Evolutionary conservation across 2,888 invertebrate genomes (phyloP), one percentile per base, ranked within the genome.

Genomic region (Drosophila silvestris): DNA sequence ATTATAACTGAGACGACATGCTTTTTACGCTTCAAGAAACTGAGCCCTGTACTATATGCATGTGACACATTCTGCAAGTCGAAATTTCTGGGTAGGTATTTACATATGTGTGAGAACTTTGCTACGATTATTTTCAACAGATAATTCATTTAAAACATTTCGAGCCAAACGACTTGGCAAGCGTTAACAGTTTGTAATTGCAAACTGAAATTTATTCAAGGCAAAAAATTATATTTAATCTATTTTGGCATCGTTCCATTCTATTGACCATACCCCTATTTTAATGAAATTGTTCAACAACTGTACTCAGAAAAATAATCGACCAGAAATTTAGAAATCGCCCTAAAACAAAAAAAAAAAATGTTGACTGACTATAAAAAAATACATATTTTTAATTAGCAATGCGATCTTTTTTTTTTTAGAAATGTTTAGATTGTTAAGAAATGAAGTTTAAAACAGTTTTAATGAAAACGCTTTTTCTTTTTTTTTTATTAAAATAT

Each of bases 181-280:
- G 26, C 41, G 37, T 33, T 66, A 22, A 44, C 70, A 44, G 33
- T 35, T 33, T 33, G 50, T 47, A 56, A 60, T 71, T 30, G 39
- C 39, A 22, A 44, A 14, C 3, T 6, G 5, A 0, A 41, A 12
- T 44, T n/a, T 12, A n/a, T n/a, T 44, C 6, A 6, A 44, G 3
- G 5, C 3, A n/a, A 44, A 44, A 12, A n/a, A 6, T 44, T 44
- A 3, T 0, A 44, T 12, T 44, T 22, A 3, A 22, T 14, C 6
- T 12, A 12, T 22, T 44, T 44, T 44, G 41, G 41, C 41, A 44
- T 5, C n/a, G 10, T 12, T 41, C 5, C 14, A 35, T 35, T 35
- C 5, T 5, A 35, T 5, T 35, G 5, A 16, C 35, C 14, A 5
- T 35, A 14, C 10, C 39, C n/a, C 9, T 1, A n/a, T 9, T n/a